A percentile compares a stretch with the other conserved stretches of the same genome.
Evolutionary conservation across 2,113 vertebrate genomes (phyloP).

Genomic region (Callaeas wilsoni): DNA sequence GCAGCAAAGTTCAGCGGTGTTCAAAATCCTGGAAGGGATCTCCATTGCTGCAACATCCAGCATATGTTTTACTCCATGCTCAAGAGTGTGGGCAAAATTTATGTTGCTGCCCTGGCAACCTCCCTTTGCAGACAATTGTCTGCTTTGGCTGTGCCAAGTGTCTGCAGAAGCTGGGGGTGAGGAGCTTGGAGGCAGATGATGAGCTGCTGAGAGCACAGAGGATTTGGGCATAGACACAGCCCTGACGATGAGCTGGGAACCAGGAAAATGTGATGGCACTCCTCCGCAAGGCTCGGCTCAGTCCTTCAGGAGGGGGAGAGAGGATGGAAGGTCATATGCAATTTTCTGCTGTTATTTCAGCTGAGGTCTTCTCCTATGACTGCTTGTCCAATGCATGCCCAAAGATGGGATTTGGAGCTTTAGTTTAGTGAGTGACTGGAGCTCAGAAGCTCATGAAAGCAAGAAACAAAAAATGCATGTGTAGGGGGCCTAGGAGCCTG

Average conservation of each 20-base stretch:
- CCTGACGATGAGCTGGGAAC: not conserved
- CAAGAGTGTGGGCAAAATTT: not conserved
- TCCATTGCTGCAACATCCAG: not conserved
- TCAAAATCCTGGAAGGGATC: not conserved
- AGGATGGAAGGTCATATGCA: not conserved
- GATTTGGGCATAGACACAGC: not conserved
- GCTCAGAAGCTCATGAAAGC: not conserved
- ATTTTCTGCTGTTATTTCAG: not conserved
- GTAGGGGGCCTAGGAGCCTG: not conserved
- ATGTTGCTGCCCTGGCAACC: not conserved
- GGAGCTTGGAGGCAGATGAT: fast-evolving
- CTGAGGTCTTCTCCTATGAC: not conserved
- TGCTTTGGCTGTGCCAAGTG: not conserved
- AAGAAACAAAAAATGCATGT: not conserved
- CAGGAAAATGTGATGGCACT: not conserved
- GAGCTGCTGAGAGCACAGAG: not conserved
- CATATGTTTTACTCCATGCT: not conserved
- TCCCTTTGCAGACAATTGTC: not conserved
- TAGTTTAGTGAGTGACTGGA: not conserved
- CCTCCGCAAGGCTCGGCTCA: not conserved
- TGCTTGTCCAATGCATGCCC: not conserved
- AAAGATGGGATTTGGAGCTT: not conserved
- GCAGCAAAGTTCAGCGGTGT: not conserved
- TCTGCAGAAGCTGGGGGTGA: not conserved
- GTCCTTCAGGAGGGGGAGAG: not conserved